Conservation (phyloP, 2,113 vertebrate genomes). For the Prunella fulvescens region DNA sequence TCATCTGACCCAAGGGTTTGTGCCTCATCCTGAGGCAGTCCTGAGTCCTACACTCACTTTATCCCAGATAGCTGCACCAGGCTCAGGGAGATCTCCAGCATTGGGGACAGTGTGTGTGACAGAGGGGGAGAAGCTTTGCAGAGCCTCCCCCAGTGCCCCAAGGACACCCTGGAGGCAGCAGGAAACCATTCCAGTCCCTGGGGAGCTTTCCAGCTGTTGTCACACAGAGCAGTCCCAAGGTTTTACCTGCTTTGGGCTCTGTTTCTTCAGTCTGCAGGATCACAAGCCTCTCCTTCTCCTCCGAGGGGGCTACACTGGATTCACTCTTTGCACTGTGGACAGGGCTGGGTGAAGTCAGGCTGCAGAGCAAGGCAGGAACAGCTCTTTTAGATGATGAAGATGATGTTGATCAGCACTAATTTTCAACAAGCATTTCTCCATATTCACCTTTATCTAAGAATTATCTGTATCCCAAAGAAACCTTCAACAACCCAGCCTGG, state of each 20-base stretch:
- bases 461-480: not conserved
- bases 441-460: not conserved
- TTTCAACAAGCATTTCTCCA: not conserved
- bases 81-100: not conserved
- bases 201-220: not conserved
- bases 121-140: not conserved
- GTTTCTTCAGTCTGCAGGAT: conserved; percentile 69
- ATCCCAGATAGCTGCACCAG: not conserved
- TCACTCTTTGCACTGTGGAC: conserved; percentile 79
- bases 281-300: conserved; percentile 76
- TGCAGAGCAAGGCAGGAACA: conserved; percentile 51
- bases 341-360: conserved; percentile 85
- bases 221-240: not conserved
- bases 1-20: not conserved
- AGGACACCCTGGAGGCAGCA: not conserved
- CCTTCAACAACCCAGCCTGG: not conserved
- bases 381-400: not conserved
- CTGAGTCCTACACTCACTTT: rapidly evolving
- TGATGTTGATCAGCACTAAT: not conserved
- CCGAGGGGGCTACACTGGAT: conserved; percentile 68
- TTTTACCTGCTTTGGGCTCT: conserved; percentile 73
- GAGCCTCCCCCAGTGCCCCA: not conserved
- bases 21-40: not conserved
- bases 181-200: not conserved
- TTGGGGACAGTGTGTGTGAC: not conserved